Evolutionary conservation across 2,888 invertebrate genomes (phyloP).

Genomic region (Drosophila testacea): DNA sequence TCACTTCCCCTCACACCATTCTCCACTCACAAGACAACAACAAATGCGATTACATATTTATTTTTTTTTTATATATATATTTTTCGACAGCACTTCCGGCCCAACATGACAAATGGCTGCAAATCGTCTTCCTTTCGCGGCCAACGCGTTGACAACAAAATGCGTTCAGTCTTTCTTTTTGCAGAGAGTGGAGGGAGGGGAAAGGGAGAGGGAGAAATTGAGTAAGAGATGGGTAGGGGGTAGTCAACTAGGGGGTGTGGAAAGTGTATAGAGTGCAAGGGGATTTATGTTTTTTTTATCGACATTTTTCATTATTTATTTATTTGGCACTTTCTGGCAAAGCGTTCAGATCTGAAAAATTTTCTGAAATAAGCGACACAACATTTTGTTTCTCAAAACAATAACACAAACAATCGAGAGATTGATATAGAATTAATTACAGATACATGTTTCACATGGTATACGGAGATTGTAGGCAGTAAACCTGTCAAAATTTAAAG

Average conservation of each 20-base stretch:
- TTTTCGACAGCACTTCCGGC: constrained; percentile 63
- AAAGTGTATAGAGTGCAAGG: background rate
- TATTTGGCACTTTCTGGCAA: constrained; percentile 67
- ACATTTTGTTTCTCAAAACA: constrained; percentile 8
- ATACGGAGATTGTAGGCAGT: background rate
- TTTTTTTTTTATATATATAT: constrained; percentile 37
- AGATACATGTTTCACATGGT: background rate
- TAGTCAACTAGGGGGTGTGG: background rate
- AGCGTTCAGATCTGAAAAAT: constrained; percentile 38
- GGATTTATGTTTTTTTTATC: constrained; percentile 60
- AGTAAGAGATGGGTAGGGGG: too few relatives aligned
- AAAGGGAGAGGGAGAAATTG: too few relatives aligned
- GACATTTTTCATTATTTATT: constrained; percentile 79
- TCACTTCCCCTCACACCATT: background rate
- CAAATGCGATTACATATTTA: constrained; percentile 65
- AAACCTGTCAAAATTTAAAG: background rate
- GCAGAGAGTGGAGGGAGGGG: background rate
- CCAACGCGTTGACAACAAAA: constrained; percentile 73
- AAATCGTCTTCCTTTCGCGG: constrained; percentile 81
- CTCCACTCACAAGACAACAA: constrained; percentile 37
- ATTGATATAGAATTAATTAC: constrained; percentile 28
- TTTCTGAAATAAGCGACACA: constrained; percentile 7
- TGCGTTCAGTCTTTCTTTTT: constrained; percentile 23
- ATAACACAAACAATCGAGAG: background rate
- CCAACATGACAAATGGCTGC: constrained; percentile 79